phyloP scores from a whole-genome alignment of 2,888 invertebrate genomes.

The Gastrophysa polygoni region DNA sequence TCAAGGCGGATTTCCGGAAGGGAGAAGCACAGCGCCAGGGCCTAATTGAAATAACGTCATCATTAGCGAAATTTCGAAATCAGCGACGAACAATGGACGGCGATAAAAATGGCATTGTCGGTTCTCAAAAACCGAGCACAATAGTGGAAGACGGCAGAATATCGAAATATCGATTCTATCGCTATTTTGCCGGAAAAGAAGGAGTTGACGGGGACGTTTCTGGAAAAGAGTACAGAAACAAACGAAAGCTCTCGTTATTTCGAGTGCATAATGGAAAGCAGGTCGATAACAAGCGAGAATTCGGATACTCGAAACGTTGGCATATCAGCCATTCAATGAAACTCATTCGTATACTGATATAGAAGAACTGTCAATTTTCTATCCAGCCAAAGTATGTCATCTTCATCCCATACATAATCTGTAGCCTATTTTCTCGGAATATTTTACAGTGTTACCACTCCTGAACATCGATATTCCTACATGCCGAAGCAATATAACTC shows the following conservation, averaged over 20 bases:
- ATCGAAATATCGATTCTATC: conserved; percentile 18
- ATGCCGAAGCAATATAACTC: too few species aligned
- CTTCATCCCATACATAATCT: too few species aligned
- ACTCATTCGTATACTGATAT: too few species aligned
- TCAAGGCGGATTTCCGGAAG: not conserved
- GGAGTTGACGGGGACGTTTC: conserved; percentile 24
- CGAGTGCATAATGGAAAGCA: conserved; percentile 29
- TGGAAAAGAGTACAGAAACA: conserved; percentile 29
- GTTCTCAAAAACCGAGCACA: conserved; percentile 16
- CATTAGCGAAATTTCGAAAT: conserved; percentile 19
- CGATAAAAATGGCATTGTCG: conserved; percentile 19
- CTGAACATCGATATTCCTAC: too few species aligned
- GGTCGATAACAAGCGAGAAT: too few species aligned
- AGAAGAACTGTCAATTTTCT: too few species aligned
- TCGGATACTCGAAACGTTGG: too few species aligned
- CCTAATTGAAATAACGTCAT: conserved; percentile 15
- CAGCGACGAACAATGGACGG: conserved; percentile 17
- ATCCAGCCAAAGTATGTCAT: too few species aligned
- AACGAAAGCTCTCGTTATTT: conserved; percentile 38
- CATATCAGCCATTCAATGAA: too few species aligned
- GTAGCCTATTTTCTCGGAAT: too few species aligned
- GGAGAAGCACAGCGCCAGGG: not conserved
- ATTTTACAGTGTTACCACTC: too few species aligned
- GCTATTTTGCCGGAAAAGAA: conserved; percentile 16
- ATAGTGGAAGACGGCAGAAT: conserved; percentile 19